Conservation (phyloP, 2,888 invertebrate species). For the Apocheima hispidaria region DNA sequence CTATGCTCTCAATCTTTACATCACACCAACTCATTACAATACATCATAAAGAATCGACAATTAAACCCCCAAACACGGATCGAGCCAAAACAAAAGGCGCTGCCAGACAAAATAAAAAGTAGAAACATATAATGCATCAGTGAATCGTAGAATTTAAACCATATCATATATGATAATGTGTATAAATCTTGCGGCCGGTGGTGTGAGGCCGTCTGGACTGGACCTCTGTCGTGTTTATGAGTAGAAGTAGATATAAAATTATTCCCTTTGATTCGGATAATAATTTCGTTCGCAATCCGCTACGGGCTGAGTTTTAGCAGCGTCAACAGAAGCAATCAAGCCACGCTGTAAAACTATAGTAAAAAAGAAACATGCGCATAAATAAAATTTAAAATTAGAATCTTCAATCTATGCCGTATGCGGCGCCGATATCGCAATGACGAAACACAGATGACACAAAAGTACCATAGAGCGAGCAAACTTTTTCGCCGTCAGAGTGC, state of each 20-base stretch:
- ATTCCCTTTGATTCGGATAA: slow-evolving; percentile 86
- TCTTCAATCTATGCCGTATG: slow-evolving; percentile 33
- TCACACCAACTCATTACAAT: slow-evolving; percentile 38
- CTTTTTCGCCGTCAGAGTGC: slow-evolving; percentile 72
- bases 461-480: slow-evolving; percentile 62
- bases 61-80: slow-evolving; percentile 66
- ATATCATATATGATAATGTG: slow-evolving; percentile 47
- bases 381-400: slow-evolving; percentile 32
- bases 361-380: slow-evolving; percentile 5
- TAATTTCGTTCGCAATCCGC: slow-evolving; percentile 78
- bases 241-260: slow-evolving; percentile 83
- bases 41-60: slow-evolving; percentile 49
- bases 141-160: slow-evolving; percentile 72
- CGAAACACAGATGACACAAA: slow-evolving; percentile 57
- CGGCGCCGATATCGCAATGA: slow-evolving; percentile 35
- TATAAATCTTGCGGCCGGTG: slow-evolving; percentile 79
- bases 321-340: slow-evolving; percentile 66
- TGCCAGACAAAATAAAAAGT: slow-evolving; percentile 74
- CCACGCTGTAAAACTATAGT: neutral
- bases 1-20: slow-evolving; percentile 25
- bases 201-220: slow-evolving; percentile 76
- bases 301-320: slow-evolving; percentile 52
- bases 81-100: slow-evolving; percentile 71
- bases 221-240: slow-evolving; percentile 67
- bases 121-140: slow-evolving; percentile 76